Conservation (phyloP, 2,113 vertebrate species). For the Antennarius striatus region DNA sequence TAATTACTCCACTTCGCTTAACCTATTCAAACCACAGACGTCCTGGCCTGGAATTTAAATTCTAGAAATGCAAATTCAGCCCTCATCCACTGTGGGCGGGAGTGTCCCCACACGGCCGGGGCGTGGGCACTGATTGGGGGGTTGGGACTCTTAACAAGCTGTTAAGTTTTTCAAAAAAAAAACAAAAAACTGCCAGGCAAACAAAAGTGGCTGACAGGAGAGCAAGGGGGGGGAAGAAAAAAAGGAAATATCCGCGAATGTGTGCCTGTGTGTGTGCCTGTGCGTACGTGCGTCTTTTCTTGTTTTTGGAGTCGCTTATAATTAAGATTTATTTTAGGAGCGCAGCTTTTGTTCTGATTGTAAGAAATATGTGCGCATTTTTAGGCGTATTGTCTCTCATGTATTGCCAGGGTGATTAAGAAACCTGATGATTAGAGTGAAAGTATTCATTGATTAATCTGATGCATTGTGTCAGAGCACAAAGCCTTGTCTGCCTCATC, state of each 20-base stretch:
- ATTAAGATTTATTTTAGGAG: background rate
- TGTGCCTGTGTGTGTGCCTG: too few relatives aligned
- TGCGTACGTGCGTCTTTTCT: background rate
- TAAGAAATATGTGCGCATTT: background rate
- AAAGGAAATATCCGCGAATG: slow-evolving; percentile 34
- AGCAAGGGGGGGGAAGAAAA: too few relatives aligned
- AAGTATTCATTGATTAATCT: slow-evolving; percentile 37
- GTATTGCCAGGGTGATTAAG: background rate
- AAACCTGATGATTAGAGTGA: background rate
- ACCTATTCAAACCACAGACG: slow-evolving; percentile 34
- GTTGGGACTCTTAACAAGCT: slow-evolving; percentile 38
- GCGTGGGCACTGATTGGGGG: slow-evolving; percentile 53
- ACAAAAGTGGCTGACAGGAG: slow-evolving; percentile 48
- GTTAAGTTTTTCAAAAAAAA: slow-evolving; percentile 51
- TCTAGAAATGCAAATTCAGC: slow-evolving; percentile 45
- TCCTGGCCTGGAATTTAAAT: slow-evolving; percentile 40
- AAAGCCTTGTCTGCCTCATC: slow-evolving; percentile 51
- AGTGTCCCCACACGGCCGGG: slow-evolving; percentile 29
- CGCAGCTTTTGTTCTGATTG: too few relatives aligned
- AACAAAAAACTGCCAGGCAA: slow-evolving; percentile 45
- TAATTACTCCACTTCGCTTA: slow-evolving; percentile 43
- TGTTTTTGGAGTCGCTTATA: background rate
- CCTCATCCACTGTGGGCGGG: slow-evolving; percentile 12
- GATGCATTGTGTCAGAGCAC: slow-evolving; percentile 48
- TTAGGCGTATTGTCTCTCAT: slow-evolving; percentile 18